These are phyloP conservation scores for Apodemus speciosus DNA, from an alignment of 2,113 vertebrate genomes.

Conservation along the genomic window DNA sequence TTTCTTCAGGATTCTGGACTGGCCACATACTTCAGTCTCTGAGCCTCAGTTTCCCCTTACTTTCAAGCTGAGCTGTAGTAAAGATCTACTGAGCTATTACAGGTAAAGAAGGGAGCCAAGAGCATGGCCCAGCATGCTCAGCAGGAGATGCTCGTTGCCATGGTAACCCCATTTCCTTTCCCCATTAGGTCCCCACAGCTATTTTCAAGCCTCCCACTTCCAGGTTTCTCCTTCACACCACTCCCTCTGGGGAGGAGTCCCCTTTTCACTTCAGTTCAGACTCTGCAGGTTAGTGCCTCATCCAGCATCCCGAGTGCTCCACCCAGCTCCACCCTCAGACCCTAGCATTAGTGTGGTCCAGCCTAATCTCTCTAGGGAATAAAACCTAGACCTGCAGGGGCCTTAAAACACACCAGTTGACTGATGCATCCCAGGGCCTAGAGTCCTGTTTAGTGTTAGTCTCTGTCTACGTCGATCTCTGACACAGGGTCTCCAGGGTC, in stretches of 20 bases:
- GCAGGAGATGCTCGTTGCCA: neutral
- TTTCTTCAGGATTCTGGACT: neutral
- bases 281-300: neutral
- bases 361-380: neutral
- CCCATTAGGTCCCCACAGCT: neutral
- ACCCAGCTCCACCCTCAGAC: neutral
- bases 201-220: neutral
- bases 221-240: neutral
- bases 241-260: neutral
- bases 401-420: neutral
- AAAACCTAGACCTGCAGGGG: neutral
- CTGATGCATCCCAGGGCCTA: neutral
- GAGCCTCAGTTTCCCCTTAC: slow-evolving; percentile 18
- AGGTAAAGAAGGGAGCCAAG: neutral
- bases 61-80: neutral
- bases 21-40: neutral
- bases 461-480: neutral
- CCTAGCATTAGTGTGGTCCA: neutral
- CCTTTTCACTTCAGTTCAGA: neutral
- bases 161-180: neutral
- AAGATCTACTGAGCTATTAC: neutral
- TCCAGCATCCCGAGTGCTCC: neutral
- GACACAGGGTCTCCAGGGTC: neutral
- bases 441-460: neutral
- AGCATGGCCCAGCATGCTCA: neutral